These are phyloP conservation scores for Mactra quadrangularis DNA, from an alignment of 1,140 invertebrate genomes.

Conservation along the genomic window DNA sequence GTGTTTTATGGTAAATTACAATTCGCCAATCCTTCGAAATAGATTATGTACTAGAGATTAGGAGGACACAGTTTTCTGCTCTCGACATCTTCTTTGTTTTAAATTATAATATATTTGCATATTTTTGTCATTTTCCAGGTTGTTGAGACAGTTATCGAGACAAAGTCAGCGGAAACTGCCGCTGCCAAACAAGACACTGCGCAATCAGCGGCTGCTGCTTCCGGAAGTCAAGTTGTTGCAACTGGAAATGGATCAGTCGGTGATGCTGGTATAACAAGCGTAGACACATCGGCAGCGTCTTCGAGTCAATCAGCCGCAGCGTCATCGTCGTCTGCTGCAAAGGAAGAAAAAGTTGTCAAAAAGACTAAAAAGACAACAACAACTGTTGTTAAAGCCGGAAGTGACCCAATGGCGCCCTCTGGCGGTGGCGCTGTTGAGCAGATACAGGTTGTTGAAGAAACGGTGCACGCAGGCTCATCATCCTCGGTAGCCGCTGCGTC, in stretches of 20 bases:
- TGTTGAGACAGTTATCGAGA: constrained; percentile 46
- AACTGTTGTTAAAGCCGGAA: constrained; percentile 21
- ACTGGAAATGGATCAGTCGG: background rate
- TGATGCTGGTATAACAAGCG: background rate
- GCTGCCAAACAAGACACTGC: constrained; percentile 17
- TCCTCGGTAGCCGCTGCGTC: constrained; percentile 9
- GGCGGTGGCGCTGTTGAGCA: background rate
- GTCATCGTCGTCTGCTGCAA: background rate
- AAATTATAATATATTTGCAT: no score
- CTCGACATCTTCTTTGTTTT: no score
- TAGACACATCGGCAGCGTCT: constrained; percentile 1
- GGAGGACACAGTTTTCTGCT: no score
- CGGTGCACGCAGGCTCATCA: background rate
- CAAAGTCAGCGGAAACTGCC: constrained; percentile 10
- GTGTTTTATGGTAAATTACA: no score
- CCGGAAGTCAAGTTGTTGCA: constrained; percentile 1
- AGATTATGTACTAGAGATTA: no score
- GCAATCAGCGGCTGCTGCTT: background rate
- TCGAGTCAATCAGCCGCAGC: constrained; percentile 1
- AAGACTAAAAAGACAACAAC: constrained; percentile 54
- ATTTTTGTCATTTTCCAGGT: constrained; percentile 11
- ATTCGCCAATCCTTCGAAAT: no score
- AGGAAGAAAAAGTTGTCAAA: constrained; percentile 18
- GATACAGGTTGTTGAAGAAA: constrained; percentile 22
- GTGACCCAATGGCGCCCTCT: background rate